Base-by-base conservation (phyloP, 2,888 invertebrate genomes). In the Syrphus vitripennis region DNA sequence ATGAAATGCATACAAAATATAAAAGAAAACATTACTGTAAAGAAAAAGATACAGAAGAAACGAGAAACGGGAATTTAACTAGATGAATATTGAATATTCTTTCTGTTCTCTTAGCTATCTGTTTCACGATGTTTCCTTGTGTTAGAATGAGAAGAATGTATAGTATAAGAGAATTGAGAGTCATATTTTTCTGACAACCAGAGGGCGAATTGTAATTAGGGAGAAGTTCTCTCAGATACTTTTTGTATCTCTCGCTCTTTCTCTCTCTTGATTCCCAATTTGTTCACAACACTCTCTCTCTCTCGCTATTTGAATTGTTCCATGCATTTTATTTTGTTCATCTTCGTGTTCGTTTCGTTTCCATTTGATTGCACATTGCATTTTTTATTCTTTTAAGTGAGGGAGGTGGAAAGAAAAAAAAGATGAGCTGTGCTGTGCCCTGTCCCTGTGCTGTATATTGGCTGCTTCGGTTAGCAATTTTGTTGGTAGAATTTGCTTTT, bases 111-210 rank as follows among this genome's bases (percentile, higher is more conserved):
- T 67, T 14, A 1, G 14, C 1, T 10, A 5, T 19, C 42, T 76
- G 29, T 81, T 53, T 61, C 71, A 14, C 7, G n/a, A 45, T 50
- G 31, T 24, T n/a, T 19, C 1, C 0, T 0, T 12, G 16, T 0
- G 53, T 21, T 4, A 31, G 72, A 84, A n/a, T 10, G 81, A 42
- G 81, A 81, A 14, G 10, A 0, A 31, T 4, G 2, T 31, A 29
- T 2, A 48, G 81, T 84, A 84, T 84, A 84, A 84, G 84, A 84
- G 84, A 50, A 67, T 57, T 42, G 5, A 16, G 61, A 69, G 65
- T 29, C n/a, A 4, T 6, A n/a, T 19, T n/a, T 5, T 12, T 61
- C 71, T 40, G 65, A 12, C 65, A 72, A 61, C 67, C 67, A 84
- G 84, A 16, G 59, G 84, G 84, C 76, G 72, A 72, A n/a, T 2